Evolutionary conservation across 2,113 vertebrate genomes (phyloP), one percentile per base, ranked within the genome.

Genomic region (Pungitius pungitius): DNA sequence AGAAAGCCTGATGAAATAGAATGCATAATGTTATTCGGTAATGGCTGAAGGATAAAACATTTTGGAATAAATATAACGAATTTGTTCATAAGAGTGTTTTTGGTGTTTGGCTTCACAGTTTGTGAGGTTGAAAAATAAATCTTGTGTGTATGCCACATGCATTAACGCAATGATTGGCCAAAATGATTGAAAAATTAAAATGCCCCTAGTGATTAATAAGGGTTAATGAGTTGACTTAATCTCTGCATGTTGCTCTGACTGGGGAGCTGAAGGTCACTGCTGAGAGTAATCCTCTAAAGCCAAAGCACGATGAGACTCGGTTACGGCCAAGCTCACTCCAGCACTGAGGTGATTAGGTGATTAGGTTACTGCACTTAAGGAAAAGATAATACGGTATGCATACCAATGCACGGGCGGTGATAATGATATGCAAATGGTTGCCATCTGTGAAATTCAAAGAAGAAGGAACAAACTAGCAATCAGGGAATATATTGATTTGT

Each of bases 211-310:
- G 12, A 49, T 49, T n/a, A 49, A 49, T 51, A 52, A 5, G 51
- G 5, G 22, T 26, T 66, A 68, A 61, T 73, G 60, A 40, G 58
- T 39, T 69, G 30, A 59, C n/a, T n/a, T 26, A 18, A 58, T 52
- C 33, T 58, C 1, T 55, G 64, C 24, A 63, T 56, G 24, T 51
- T 42, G 30, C 9, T 37, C 15, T 8, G 35, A 27, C 37, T 22
- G 47, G 24, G 26, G 5, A 55, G 77, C 45, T 71, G 69, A 65
- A 69, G 54, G 54, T 70, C 42, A 57, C 30, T 22, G 69, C 55
- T 8, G 61, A 67, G 12, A 17, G 13, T 72, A 43, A 70, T 27
- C 14, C 26, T 78, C 18, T 37, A 11, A 54, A 43, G 47, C 33
- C 2, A 2, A 30, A 64, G 7, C n/a, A 40, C 49, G 52, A 42